phyloP scores from a whole-genome alignment of 2,888 invertebrate genomes.

The Drosophila niveifrons region DNA sequence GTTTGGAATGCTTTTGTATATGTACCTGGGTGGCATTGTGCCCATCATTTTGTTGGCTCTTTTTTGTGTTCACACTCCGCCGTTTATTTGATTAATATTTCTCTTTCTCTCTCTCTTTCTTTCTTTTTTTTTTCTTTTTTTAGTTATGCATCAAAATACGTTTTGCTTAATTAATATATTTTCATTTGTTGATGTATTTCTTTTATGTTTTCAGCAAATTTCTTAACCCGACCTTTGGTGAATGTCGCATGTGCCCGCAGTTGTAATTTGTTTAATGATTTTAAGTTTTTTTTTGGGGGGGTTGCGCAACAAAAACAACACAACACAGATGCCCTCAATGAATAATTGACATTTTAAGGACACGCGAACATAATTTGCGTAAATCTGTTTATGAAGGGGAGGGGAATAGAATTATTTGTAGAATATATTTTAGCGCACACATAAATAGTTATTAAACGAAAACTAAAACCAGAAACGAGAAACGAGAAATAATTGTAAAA shows the following conservation, averaged over 20 bases:
- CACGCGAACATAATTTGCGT: constrained; percentile 80
- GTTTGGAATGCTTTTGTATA: constrained; percentile 69
- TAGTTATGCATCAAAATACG: constrained; percentile 51
- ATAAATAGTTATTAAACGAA: constrained; percentile 42
- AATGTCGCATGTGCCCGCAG: constrained; percentile 85
- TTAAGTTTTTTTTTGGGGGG: constrained; percentile 47
- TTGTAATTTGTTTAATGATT: constrained; percentile 55
- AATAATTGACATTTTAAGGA: constrained; percentile 76
- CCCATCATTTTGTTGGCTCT: constrained; percentile 85
- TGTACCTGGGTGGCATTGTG: constrained; percentile 86
- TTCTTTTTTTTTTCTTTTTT: constrained; percentile 33
- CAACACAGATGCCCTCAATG: constrained; percentile 73
- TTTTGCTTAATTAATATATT: constrained; percentile 63
- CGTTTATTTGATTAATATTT: constrained; percentile 54
- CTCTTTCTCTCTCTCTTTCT: constrained; percentile 34
- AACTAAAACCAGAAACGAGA: constrained; percentile 1
- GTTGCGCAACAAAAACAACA: constrained; percentile 71
- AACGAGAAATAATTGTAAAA: constrained; percentile 2
- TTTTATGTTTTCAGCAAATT: constrained; percentile 53
- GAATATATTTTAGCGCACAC: constrained; percentile 42
- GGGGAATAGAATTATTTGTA: constrained; percentile 54
- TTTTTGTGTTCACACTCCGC: constrained; percentile 59
- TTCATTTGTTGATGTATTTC: constrained; percentile 41
- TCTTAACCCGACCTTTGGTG: constrained; percentile 82
- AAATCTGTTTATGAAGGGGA: constrained; percentile 67